Base-by-base conservation (phyloP, 2,113 vertebrate species). In the Cacatua alba region DNA sequence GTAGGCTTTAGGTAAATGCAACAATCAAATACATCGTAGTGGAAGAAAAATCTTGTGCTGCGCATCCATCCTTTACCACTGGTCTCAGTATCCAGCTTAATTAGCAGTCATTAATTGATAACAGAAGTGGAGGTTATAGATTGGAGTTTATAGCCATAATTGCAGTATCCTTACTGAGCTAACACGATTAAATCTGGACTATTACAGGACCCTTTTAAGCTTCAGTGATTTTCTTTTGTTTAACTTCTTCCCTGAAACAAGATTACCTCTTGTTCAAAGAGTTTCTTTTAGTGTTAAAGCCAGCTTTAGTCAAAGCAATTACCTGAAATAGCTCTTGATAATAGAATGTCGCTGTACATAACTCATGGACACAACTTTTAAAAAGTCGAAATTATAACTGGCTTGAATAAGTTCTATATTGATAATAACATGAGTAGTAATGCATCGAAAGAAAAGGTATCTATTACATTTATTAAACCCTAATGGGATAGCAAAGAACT, bases 181-280 rank as follows among this genome's bases (percentile, higher is more conserved):
- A 90, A 70, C 21, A 64, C 85, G 90, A 94, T 96, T 79, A 82
- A 84, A 93, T 92, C 82, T 70, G 55, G 82, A 55, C 79, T 90
- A 25, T 65, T 92, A 71, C 6, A 53, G 64, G 72, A 44, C 20
- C 90, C 49, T 67, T 49, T 20, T 51, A 76, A 87, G 92, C 86
- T 64, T 94, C 70, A 59, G 24, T 80, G 83, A 71, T 82, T 94
- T 92, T 65, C 92, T 75, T 94, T 95, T 93, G 80, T 96, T 96
- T 87, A 95, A 87, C 82, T 88, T 88, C 25, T 71, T 76, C 63
- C 33, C 65, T 77, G 85, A 86, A 88, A 96, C 62, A 51, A 92
- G 95, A 94, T 93, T 92, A 28, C 53, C 46, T 84, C 53, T 82
- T 48, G 53, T 82, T 94, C 64, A 80, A 87, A 89, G 91, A 44